phyloP scores from a whole-genome alignment of 2,113 vertebrate genomes.

The Siniperca chuatsi region DNA sequence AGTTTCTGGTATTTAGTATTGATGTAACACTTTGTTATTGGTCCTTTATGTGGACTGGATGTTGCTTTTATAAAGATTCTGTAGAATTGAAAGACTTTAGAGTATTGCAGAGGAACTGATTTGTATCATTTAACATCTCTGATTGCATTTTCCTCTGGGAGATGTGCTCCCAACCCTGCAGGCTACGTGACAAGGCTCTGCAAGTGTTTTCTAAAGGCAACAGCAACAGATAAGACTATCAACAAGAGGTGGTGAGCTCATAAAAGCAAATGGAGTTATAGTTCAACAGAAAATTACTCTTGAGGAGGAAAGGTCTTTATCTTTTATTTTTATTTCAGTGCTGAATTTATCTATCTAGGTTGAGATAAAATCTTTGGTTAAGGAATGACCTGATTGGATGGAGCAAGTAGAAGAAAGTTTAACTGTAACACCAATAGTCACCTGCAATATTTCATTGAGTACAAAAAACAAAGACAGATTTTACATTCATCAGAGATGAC shows the following conservation, averaged over 20 bases:
- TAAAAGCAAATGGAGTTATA: constrained; percentile 30
- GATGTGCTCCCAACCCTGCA: background rate
- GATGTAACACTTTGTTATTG: too few relatives aligned
- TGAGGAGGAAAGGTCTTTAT: background rate
- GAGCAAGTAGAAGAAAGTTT: background rate
- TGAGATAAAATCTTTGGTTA: constrained; percentile 12
- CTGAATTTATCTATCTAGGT: background rate
- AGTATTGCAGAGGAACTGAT: background rate
- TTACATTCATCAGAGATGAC: too few relatives aligned
- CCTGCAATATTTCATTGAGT: background rate
- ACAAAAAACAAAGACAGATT: background rate
- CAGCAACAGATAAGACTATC: constrained; percentile 25
- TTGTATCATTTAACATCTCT: background rate
- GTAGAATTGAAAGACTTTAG: background rate
- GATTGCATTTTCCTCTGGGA: background rate
- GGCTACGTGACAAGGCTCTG: constrained; percentile 14
- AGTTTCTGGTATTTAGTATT: background rate
- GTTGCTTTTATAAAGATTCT: background rate
- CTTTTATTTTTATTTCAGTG: constrained; percentile 5
- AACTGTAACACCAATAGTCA: background rate
- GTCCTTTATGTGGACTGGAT: background rate
- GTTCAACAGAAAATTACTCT: constrained; percentile 21
- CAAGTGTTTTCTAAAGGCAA: background rate
- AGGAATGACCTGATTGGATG: background rate
- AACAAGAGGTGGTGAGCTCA: background rate